A percentile compares a stretch with the other conserved stretches of the same genome.
phyloP scores from a whole-genome alignment of 1,140 invertebrate genomes.

The Mesaphorura yosii region DNA sequence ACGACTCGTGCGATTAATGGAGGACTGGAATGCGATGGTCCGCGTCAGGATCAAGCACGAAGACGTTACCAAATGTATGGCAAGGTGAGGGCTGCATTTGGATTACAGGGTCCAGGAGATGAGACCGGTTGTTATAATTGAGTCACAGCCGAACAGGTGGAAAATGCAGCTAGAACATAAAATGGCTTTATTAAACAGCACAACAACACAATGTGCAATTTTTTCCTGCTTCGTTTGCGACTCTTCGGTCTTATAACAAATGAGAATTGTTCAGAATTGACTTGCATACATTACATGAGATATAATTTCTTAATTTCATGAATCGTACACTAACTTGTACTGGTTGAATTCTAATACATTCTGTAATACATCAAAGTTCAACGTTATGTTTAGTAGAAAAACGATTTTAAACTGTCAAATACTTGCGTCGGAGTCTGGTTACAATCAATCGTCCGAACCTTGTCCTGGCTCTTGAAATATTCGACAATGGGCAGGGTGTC shows the following conservation, averaged over 20 bases:
- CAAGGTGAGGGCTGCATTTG: constrained; percentile 15
- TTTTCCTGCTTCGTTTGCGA: no score
- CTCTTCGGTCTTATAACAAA: no score
- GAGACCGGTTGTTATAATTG: constrained; percentile 16
- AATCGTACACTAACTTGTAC: no score
- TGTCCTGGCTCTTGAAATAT: constrained; percentile 56
- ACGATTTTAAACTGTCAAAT: constrained; percentile 1
- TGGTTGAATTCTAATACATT: no score
- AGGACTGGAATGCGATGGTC: constrained; percentile 2
- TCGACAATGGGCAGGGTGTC: constrained; percentile 91
- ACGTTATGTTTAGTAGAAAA: no score
- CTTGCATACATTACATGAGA: no score
- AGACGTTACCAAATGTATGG: constrained; percentile 15
- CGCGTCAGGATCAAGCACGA: neutral
- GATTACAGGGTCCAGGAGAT: constrained; percentile 11
- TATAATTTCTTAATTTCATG: no score
- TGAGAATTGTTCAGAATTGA: no score
- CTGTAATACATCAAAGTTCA: no score
- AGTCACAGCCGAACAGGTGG: neutral
- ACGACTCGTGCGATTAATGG: constrained; percentile 21
- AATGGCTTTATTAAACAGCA: no score
- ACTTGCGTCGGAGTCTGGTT: constrained; percentile 56
- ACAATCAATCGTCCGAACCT: constrained; percentile 70
- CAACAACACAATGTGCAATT: no score
- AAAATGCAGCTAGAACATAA: no score